phyloP scores from a whole-genome alignment of 1,140 invertebrate genomes.

The Rhopalosiphum maidis region DNA sequence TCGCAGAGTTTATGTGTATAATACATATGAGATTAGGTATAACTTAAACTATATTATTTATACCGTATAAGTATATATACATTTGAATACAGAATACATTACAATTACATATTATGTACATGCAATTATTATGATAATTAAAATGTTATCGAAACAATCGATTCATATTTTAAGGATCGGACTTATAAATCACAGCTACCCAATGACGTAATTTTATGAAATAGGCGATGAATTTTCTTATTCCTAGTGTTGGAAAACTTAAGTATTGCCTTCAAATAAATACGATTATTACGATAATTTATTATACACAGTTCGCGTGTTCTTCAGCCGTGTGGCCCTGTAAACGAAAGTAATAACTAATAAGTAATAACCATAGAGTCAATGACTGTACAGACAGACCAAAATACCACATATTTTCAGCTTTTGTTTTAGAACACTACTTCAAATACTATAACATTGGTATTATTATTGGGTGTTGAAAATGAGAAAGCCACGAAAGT shows the following conservation, averaged over 20 bases:
- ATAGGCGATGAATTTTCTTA: neutral
- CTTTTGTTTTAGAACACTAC: neutral
- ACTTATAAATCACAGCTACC: neutral
- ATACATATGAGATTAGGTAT: too few relatives aligned
- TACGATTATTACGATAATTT: neutral
- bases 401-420: neutral
- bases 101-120: neutral
- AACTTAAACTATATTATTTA: too few relatives aligned
- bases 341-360: neutral
- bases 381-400: neutral
- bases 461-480: neutral
- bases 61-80: neutral
- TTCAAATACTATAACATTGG: neutral
- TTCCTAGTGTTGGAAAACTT: neutral
- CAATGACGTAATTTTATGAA: neutral
- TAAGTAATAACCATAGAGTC: neutral
- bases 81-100: neutral
- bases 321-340: neutral
- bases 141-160: neutral
- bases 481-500: neutral
- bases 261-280: neutral
- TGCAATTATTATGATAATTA: neutral
- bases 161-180: neutral
- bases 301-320: neutral
- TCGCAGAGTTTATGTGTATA: neutral